Evolutionary conservation across 2,797 vertebrate species (phyloP), one percentile per base, ranked within the genome.

Genomic region (Momotus momota): DNA sequence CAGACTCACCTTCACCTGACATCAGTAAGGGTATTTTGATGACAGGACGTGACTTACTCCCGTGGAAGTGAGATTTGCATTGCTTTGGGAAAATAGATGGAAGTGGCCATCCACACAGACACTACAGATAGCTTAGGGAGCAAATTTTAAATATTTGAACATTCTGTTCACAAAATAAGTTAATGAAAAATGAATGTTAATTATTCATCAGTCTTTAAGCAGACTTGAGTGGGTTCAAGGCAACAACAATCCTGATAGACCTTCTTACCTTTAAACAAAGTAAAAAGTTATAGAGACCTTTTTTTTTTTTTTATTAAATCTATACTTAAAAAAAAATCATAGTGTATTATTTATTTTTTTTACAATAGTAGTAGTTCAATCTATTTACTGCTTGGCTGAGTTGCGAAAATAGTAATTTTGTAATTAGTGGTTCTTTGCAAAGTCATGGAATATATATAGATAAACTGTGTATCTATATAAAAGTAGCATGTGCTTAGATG

Each of bases 341-440:
- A 9, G 31, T 70, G 29, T 23, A 33, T 20, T 51, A 15, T 81
- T 67, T n/a, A 7, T 17, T 19, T 22, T 40, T 31, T 51, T 90
- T 64, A 61, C 12, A n/a, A 29, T 64, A 41, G 7, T 41, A 27
- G 11, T 43, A 86, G 25, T 41, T 60, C 7, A 7, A 2, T 79
- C 45, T 80, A 15, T 78, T 89, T 43, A 20, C 21, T 54, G n/a
- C 22, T 81, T 15, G 4, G 17, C 51, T 88, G 54, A 86, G 25
- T 45, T 81, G 45, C 14, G 65, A 57, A 81, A 61, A 43, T 3
- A 41, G 23, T 51, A 14, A 27, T 51, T 96, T 94, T 73, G 25
- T 65, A 81, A 81, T 90, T 83, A 79, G 67, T 40, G 23, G 8
- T 69, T 96, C 58, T 90, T 92, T 90, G 70, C 60, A 93, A 70